Base-by-base conservation (phyloP, 2,797 vertebrate genomes). In the Sebastes jordani region DNA sequence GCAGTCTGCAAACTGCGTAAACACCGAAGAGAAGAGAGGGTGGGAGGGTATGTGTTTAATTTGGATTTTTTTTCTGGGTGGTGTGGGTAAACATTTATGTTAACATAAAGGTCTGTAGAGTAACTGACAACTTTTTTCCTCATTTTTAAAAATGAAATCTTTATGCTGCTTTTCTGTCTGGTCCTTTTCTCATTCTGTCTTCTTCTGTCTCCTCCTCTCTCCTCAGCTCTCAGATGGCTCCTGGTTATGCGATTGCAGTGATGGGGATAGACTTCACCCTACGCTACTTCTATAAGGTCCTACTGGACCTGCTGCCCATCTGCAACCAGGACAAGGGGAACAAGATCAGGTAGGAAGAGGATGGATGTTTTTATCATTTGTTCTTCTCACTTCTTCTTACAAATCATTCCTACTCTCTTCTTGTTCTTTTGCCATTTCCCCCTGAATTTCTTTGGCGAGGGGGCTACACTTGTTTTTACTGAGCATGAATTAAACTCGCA, bases 221-320 rank as follows among this genome's bases (percentile, higher is more conserved):
- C 1, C 84, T 13, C 73, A 99, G 99, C 74, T 94, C 97, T 30
- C 97, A 97, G 92, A 96, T 97, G 93, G 97, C 98, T 70, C 87
- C 97, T 16, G 98, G 98, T 34, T 97, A 98, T 63, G 97, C 98
- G 0, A 95, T 99, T 55, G 98, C 98, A 0, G 98, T 99, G 65
- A 99, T 99, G 99, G 99, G 98, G 58, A 98, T 99, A 1, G 99
- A 99, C 93, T 99, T 99, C 92, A 99, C 99, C 2, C 95, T 99
- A 2, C 94, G 98, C 14, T 99, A 99, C 93, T 99, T 99, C 95
- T 99, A 99, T 90, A 99, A 99, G 91, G 98, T 99, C 42, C 95
- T 99, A 11, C 96, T 99, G 93, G 98, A 99, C 87, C 94, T 99
- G 69, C 88, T 99, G 69, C 99, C 99, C 36, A 96, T 99, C 80